Evolutionary conservation across 2,888 invertebrate species (phyloP).

Genomic region (Eristalis pertinax): DNA sequence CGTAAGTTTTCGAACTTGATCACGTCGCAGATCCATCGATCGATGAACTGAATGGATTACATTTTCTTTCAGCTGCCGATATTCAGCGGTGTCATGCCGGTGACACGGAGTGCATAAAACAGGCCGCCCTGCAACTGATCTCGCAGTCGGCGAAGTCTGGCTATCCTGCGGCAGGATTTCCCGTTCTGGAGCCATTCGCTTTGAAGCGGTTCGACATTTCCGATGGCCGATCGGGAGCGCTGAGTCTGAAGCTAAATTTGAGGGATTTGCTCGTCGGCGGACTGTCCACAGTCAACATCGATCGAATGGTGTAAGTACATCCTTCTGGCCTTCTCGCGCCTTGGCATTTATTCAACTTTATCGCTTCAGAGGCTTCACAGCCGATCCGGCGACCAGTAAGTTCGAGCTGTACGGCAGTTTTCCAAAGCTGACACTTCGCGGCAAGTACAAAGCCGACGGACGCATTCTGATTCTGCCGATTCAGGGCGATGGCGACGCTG

Average conservation of each 20-base stretch:
- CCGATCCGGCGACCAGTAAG: constrained; percentile 78
- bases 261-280: constrained; percentile 79
- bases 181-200: constrained; percentile 79
- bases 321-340: constrained; percentile 40
- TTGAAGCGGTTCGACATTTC: constrained; percentile 78
- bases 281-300: constrained; percentile 77
- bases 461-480: constrained; percentile 82
- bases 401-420: constrained; percentile 79
- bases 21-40: neutral
- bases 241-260: constrained; percentile 78
- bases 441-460: constrained; percentile 81
- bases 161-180: constrained; percentile 77
- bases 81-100: constrained; percentile 77
- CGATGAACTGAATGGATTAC: neutral
- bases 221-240: constrained; percentile 77
- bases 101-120: constrained; percentile 78
- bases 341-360: neutral
- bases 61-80: constrained; percentile 75
- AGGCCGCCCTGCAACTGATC: constrained; percentile 76
- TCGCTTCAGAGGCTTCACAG: constrained; percentile 76
- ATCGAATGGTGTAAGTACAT: constrained; percentile 79
- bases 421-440: constrained; percentile 76
- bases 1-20: constrained; percentile 50
- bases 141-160: constrained; percentile 77
- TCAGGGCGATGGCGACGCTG: constrained; percentile 80